phyloP scores from a whole-genome alignment of 2,113 vertebrate species.

The Macroglossus sobrinus region DNA sequence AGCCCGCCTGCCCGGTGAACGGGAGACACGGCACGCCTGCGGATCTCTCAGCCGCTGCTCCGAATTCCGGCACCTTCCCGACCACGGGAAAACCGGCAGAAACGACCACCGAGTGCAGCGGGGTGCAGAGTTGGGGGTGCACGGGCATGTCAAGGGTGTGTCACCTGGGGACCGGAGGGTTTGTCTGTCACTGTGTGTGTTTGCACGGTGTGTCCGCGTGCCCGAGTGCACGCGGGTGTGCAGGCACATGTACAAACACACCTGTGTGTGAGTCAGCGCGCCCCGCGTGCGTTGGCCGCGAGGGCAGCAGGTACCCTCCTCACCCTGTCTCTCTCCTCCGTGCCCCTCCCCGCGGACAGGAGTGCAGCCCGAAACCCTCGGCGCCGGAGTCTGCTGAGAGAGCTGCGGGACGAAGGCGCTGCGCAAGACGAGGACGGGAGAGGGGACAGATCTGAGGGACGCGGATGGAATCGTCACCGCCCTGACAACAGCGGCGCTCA shows the following conservation, averaged over 20 bases:
- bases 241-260: neutral
- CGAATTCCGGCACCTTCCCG: neutral
- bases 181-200: neutral
- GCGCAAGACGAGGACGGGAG: neutral
- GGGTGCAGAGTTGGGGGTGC: rapidly evolving
- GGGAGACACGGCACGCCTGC: neutral
- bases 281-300: rapidly evolving
- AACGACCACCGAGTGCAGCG: too few relatives aligned
- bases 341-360: rapidly evolving
- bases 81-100: neutral
- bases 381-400: neutral
- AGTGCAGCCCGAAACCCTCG: neutral
- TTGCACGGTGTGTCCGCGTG: neutral
- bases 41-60: neutral
- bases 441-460: neutral
- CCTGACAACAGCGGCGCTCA: neutral
- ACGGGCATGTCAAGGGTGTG: rapidly evolving
- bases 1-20: neutral
- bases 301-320: neutral
- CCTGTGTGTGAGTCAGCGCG: rapidly evolving
- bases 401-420: neutral
- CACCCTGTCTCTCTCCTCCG: neutral
- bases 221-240: neutral
- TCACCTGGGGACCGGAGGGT: too few relatives aligned
- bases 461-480: neutral